Evolutionary conservation across 1,140 invertebrate genomes (phyloP).

Genomic region (Zaprionus lachaisei): DNA sequence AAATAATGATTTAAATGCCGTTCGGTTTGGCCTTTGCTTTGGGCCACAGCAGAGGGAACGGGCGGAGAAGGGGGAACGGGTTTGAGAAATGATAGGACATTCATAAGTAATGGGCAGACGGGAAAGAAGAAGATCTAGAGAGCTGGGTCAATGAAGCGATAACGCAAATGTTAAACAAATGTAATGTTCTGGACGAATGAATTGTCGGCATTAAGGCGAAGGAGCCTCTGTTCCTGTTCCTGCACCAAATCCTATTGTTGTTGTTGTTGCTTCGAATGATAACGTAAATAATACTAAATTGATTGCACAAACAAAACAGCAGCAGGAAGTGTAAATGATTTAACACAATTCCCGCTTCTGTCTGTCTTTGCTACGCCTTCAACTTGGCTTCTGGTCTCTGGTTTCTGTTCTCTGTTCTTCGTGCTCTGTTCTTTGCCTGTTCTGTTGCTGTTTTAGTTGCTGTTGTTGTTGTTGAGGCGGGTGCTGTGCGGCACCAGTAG

Average conservation of each 20-base stretch:
- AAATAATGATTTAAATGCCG: constrained; percentile 81
- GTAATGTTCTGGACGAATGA: constrained; percentile 81
- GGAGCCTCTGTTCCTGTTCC: neutral
- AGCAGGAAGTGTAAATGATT: constrained; percentile 81
- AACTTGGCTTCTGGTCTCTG: constrained; percentile 52
- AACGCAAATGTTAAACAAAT: constrained; percentile 83
- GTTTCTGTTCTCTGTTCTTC: constrained; percentile 17
- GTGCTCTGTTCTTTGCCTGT: constrained; percentile 1
- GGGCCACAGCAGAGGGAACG: constrained; percentile 3
- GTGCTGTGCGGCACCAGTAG: constrained; percentile 34
- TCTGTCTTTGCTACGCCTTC: constrained; percentile 44
- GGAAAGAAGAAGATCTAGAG: constrained; percentile 12
- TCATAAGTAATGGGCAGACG: constrained; percentile 61
- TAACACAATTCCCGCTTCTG: constrained; percentile 71
- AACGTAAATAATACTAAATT: constrained; percentile 82
- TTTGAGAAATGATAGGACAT: constrained; percentile 70
- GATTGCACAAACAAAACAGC: constrained; percentile 80
- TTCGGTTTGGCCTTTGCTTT: constrained; percentile 47
- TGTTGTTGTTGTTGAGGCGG: constrained; percentile 13
- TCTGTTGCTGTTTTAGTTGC: constrained; percentile 1
- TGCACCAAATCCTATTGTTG: neutral
- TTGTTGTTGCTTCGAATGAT: constrained; percentile 45
- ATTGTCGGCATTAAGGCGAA: constrained; percentile 57
- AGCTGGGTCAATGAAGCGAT: constrained; percentile 74
- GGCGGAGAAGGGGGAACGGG: constrained; percentile 8